Percentiles rank a stretch among this genome's conserved stretches.
These are phyloP conservation scores for human (Homo sapiens) DNA, from an alignment of 2,113 vertebrate species.

Conservation along the genomic window GRCh38 chr1:79309501-79310000, in stretches of 20 bases:
- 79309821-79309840: not conserved
- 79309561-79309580: not conserved
- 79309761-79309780: not conserved
- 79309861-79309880: slow-evolving; percentile 3
- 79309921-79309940: not conserved
- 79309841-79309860: slow-evolving; percentile 31
- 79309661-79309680: not conserved
- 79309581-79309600: not conserved
- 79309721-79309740: not conserved
- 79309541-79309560: not conserved
- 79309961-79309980: not conserved
- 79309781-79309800: not conserved
- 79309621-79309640: not conserved
- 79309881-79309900: not conserved
- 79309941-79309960: not conserved
- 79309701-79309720: not conserved
- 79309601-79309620: fast-evolving
- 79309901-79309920: slow-evolving; percentile 19
- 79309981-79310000: not conserved
- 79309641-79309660: not conserved
- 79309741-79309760: not conserved
- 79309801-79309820: slow-evolving; percentile 2
- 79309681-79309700: not conserved
- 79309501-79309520: not conserved
- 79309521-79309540: not conserved